A percentile compares a stretch with the other conserved stretches of the same genome.
Conservation (phyloP, 2,797 vertebrate genomes). For the Cichlasoma orientale region DNA sequence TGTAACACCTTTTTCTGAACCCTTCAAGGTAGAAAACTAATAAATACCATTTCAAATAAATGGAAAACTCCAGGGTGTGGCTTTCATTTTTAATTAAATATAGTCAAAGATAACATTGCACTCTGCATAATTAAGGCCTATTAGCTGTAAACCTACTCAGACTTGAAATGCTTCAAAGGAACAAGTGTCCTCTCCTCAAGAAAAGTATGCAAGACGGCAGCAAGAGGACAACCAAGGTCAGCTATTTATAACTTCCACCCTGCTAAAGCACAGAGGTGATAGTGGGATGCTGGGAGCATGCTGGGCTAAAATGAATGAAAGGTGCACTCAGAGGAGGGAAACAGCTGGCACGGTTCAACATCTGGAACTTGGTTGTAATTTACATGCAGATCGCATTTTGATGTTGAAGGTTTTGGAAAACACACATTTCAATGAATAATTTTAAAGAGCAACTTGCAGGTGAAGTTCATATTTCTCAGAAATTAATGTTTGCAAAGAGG, state of each 20-base stretch:
- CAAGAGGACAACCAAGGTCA: constrained; percentile 29
- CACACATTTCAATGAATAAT: accelerated
- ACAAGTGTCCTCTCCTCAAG: background rate
- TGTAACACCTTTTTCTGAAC: constrained; percentile 32
- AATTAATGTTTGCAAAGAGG: background rate
- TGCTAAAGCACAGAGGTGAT: constrained; percentile 14
- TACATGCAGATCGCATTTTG: accelerated
- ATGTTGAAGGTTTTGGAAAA: background rate
- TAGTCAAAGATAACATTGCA: background rate
- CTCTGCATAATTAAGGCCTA: background rate
- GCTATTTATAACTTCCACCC: constrained; percentile 33
- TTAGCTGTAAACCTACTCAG: background rate
- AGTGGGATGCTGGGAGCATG: background rate
- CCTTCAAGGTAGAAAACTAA: constrained; percentile 2
- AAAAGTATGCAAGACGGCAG: background rate
- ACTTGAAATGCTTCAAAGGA: background rate
- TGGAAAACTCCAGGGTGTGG: background rate
- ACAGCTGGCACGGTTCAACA: background rate
- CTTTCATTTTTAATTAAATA: background rate
- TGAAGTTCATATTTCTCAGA: background rate
- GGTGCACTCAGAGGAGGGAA: background rate
- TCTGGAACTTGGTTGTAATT: background rate
- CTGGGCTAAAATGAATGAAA: constrained; percentile 6
- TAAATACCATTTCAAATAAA: background rate
- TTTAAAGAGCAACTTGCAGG: accelerated